Evolutionary conservation across 2,113 vertebrate species (phyloP), one percentile per base, ranked within the genome.

Genomic region (Sebastes schlegelii): DNA sequence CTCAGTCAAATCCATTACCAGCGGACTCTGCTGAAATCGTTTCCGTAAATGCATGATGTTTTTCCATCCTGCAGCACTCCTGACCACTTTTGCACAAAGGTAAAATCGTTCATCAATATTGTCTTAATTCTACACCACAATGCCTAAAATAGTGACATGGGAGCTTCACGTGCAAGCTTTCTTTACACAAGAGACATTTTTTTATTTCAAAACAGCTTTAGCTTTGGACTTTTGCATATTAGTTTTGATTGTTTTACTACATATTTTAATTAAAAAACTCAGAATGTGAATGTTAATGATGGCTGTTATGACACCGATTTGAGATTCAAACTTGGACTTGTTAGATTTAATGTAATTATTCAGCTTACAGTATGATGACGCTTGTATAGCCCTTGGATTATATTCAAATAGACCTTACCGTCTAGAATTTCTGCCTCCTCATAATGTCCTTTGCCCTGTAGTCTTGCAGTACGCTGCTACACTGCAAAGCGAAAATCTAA

Each of bases 331-430:
- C 74, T 88, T 83, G 61, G 86, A 87, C 83, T 85, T 26, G 79
- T 88, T 87, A 82, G 58, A 83, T 86, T 88, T 71, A 51, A 79
- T 87, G 86, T 82, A 74, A 89, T 79, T 87, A 84, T 87, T 87
- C 77, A 85, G 87, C 84, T 89, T 86, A 34, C 34, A 34, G 34
- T 34, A 89, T 80, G 83, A 84, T 85, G 79, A 89, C 57, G 74
- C 82, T 92, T 75, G 86, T 92, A 89, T 95, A 96, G 95, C 95
- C 95, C 95, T 96, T 96, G 85, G 90, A 93, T 85, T 90, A 88
- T 88, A 87, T 88, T 93, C 92, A 83, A 88, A 89, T 80, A 91
- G 89, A 87, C 88, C 74, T 83, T 85, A 70, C 74, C 79, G 62
- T 86, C 78, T 62, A 57, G 54, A 82, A 63, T 80, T 76, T 84